These are phyloP conservation scores for Cerceris rybyensis DNA, from an alignment of 2,888 invertebrate species.

Conservation along the genomic window DNA sequence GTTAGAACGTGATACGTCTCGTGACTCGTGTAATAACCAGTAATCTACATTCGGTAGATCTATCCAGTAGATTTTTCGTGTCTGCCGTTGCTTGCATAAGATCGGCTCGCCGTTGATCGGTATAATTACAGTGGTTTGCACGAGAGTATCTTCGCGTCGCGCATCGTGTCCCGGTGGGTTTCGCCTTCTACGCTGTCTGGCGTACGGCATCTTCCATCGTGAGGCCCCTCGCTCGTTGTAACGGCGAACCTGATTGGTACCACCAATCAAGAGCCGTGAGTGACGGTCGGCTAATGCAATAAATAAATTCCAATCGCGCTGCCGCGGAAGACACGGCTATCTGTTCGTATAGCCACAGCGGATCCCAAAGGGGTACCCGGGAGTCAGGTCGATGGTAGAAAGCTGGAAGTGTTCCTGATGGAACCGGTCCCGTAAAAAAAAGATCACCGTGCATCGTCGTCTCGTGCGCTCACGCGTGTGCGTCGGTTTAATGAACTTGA, in stretches of 20 bases:
- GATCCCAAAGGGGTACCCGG: conserved; percentile 56
- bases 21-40: conserved; percentile 6
- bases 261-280: conserved; percentile 73
- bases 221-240: conserved; percentile 40
- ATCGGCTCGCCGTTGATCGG: conserved; percentile 35
- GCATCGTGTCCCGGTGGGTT: conserved; percentile 6
- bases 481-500: conserved; percentile 64
- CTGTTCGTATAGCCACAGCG: conserved; percentile 40
- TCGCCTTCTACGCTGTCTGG: conserved; percentile 16
- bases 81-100: conserved; percentile 2
- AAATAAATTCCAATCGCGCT: conserved; percentile 75
- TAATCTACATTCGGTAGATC: not conserved
- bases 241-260: conserved; percentile 64
- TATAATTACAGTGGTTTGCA: conserved; percentile 43
- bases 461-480: conserved; percentile 44
- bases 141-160: conserved; percentile 25
- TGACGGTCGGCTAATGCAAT: conserved; percentile 76
- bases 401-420: conserved; percentile 71
- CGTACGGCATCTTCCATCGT: conserved; percentile 26
- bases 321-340: conserved; percentile 63
- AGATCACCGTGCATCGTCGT: conserved; percentile 54
- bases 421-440: conserved; percentile 64
- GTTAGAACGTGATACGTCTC: not conserved
- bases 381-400: conserved; percentile 64
- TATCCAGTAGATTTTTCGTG: not conserved